Base-by-base conservation (phyloP, 2,113 vertebrate genomes). In the Oncorhynchus kisutch region DNA sequence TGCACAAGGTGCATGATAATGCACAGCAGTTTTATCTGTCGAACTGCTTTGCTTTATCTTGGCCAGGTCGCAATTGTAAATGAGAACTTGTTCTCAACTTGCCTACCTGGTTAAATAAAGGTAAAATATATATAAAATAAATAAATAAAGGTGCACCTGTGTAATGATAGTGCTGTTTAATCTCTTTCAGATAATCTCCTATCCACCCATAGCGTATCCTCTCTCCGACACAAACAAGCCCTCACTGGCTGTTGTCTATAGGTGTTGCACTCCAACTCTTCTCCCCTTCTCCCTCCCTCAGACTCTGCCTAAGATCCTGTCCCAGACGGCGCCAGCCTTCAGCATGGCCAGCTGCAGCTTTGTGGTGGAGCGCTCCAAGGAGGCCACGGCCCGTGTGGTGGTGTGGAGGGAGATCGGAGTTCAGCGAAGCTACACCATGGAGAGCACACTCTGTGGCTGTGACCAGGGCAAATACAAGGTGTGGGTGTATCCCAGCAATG, bases 391-490 rank as follows among this genome's bases (percentile, higher is more conserved):
- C 0, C 95, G 98, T 0, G 98, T 99, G 72, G 98, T 99, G 67
- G 97, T 99, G 2, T 99, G 98, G 98, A 92, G 96, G 82, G 98
- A 99, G 86, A 97, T 99, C 62, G 97, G 97, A 51, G 97, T 99
- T 6, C 95, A 97, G 54, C 95, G 96, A 82, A 99, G 98, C 87
- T 99, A 99, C 71, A 99, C 97, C 72, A 99, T 99, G 97, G 98
- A 99, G 90, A 99, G 97, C 86, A 99, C 98, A 0, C 90, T 99
- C 69, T 99, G 98, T 82, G 98, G 98, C 51, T 99, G 97, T 80
- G 98, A 99, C 87, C 97, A 98, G 88, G 98, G 98, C 34, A 98
- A 96, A 90, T 99, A 99, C 13, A 99, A 99, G 95, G 97, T 98
- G 65, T n/a, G 70, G 65, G 62, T 66, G 39, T 39, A 67, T 34